These are phyloP conservation scores for Bursaphelenchus okinawaensis DNA, from an alignment of 2,888 invertebrate genomes.

Conservation along the genomic window DNA sequence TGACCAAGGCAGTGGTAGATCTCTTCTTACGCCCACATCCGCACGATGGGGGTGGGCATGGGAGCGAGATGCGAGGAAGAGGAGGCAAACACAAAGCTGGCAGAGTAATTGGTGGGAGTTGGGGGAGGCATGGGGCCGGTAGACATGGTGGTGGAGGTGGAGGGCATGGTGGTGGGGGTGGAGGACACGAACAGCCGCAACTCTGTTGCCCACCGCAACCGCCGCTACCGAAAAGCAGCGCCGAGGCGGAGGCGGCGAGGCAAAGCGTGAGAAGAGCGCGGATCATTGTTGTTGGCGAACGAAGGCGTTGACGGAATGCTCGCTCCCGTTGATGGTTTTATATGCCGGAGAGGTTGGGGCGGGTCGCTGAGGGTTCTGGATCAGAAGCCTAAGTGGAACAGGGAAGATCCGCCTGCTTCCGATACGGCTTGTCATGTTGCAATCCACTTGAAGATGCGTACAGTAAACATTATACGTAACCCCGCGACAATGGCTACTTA, in stretches of 20 bases:
- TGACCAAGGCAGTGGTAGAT: conserved; percentile 14
- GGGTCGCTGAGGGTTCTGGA: background rate
- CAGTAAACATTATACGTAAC: background rate
- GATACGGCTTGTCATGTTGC: background rate
- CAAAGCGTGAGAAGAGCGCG: background rate
- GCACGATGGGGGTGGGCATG: conserved; percentile 21
- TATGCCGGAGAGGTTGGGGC: background rate
- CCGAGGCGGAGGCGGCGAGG: background rate
- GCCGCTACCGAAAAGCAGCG: background rate
- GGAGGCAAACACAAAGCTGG: background rate
- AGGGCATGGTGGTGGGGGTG: conserved; percentile 14
- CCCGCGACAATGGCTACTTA: background rate
- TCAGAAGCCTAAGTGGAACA: background rate
- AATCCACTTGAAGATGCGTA: background rate
- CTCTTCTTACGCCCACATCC: conserved; percentile 45
- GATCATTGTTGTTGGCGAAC: background rate
- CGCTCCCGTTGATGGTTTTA: background rate
- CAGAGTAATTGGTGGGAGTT: conserved; percentile 21
- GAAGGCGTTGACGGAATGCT: background rate
- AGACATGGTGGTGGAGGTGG: conserved; percentile 21
- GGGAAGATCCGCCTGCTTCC: background rate
- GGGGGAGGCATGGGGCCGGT: conserved; percentile 23
- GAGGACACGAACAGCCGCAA: conserved; percentile 6
- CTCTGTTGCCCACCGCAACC: background rate
- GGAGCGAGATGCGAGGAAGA: background rate